These are phyloP conservation scores for Merops nubicus DNA, from an alignment of 2,113 vertebrate species.

Conservation along the genomic window DNA sequence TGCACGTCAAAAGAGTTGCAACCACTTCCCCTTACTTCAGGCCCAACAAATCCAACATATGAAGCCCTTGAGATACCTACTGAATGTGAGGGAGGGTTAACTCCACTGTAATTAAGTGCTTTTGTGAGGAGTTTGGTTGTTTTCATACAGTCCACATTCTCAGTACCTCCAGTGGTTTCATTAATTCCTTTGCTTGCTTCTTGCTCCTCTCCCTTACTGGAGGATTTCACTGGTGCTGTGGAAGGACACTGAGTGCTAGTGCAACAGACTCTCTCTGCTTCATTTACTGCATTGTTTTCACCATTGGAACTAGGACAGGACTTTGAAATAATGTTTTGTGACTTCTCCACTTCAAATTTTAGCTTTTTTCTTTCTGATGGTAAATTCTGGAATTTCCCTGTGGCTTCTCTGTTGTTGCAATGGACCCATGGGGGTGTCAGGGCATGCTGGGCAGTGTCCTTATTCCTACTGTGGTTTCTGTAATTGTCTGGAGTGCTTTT, in stretches of 20 bases:
- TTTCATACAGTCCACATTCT: background rate
- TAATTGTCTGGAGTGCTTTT: background rate
- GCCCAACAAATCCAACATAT: background rate
- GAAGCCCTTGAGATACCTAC: background rate
- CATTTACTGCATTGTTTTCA: background rate
- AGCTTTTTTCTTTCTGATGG: conserved; percentile 89
- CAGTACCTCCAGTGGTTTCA: background rate
- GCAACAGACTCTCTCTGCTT: background rate
- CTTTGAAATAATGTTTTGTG: background rate
- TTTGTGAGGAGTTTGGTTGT: background rate
- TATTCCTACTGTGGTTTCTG: background rate
- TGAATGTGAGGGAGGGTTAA: background rate
- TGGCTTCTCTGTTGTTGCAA: background rate
- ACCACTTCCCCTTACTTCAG: background rate
- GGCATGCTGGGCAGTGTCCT: background rate
- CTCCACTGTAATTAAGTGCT: background rate
- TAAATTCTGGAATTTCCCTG: conserved; percentile 42
- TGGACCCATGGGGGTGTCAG: background rate
- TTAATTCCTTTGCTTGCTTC: background rate
- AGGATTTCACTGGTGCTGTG: background rate
- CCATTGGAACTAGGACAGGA: background rate
- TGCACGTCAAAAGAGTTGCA: background rate
- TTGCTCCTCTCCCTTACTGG: background rate
- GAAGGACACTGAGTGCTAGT: background rate
- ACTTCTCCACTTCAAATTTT: conserved; percentile 74